Evolutionary conservation across 1,140 invertebrate species (phyloP).

Genomic region (Lethrus apterus): DNA sequence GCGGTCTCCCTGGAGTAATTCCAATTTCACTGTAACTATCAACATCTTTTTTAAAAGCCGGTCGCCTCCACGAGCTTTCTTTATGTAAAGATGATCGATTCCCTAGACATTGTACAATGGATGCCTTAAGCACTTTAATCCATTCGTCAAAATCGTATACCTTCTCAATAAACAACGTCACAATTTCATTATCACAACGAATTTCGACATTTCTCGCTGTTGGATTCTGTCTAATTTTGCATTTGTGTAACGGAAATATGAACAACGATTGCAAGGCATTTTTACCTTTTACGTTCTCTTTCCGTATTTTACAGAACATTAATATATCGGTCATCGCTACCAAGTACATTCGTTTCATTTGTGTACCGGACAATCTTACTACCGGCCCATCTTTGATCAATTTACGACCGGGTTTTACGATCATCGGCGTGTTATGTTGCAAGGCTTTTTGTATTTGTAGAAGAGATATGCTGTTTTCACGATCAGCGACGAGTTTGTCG

Average conservation of each 20-base stretch:
- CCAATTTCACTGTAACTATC: conserved; percentile 34
- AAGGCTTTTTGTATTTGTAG: conserved; percentile 60
- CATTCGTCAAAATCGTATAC: conserved; percentile 47
- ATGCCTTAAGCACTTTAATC: conserved; percentile 48
- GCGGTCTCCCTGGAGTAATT: conserved; percentile 32
- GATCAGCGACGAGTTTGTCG: conserved; percentile 61
- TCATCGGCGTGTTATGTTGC: conserved; percentile 49
- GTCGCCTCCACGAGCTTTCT: conserved; percentile 51
- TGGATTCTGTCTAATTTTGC: conserved; percentile 48
- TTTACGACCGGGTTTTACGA: conserved; percentile 59
- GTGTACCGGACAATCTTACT: conserved; percentile 52
- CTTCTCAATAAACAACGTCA: conserved; percentile 51
- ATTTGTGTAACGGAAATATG: conserved; percentile 55
- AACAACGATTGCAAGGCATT: conserved; percentile 50
- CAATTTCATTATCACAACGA: conserved; percentile 47
- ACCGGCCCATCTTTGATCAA: conserved; percentile 64
- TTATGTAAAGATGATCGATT: conserved; percentile 53
- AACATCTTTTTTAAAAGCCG: conserved; percentile 46
- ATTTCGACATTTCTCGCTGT: conserved; percentile 43
- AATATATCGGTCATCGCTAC: conserved; percentile 52
- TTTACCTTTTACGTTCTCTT: conserved; percentile 26
- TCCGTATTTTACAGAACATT: conserved; percentile 53
- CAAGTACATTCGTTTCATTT: conserved; percentile 44
- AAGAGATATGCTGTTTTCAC: conserved; percentile 62
- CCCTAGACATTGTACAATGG: conserved; percentile 49